Percentiles rank a stretch among this genome's conserved stretches.
Conservation (phyloP, 2,797 vertebrate genomes). For the Clarias laeviceps region DNA sequence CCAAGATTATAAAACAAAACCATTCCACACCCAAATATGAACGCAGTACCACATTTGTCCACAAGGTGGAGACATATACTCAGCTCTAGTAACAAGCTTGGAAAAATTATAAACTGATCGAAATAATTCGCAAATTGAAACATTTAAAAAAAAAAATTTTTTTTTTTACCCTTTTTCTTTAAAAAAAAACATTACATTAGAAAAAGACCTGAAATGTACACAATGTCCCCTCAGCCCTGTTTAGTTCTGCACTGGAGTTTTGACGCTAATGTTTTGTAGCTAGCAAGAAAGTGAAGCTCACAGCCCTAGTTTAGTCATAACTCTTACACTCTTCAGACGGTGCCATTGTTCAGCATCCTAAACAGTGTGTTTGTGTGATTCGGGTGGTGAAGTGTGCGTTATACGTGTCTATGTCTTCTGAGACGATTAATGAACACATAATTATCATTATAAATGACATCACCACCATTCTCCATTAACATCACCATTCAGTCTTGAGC, state of each 20-base stretch:
- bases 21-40: neutral
- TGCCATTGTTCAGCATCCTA: neutral
- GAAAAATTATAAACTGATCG: neutral
- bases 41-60: neutral
- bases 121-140: neutral
- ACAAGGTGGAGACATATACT: constrained; percentile 5
- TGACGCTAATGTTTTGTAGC: neutral
- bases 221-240: neutral
- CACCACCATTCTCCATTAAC: neutral
- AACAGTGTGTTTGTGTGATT: neutral
- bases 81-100: neutral
- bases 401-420: neutral
- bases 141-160: no score
- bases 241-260: neutral
- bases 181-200: neutral
- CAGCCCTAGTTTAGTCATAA: neutral
- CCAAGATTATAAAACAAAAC: neutral
- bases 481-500: neutral
- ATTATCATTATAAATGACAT: neutral
- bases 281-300: neutral
- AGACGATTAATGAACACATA: no score
- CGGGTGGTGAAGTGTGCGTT: neutral
- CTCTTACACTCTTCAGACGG: neutral
- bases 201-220: neutral
- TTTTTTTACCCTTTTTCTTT: neutral